phyloP scores from a whole-genome alignment of 2,888 invertebrate genomes.

The Pammene aurita region DNA sequence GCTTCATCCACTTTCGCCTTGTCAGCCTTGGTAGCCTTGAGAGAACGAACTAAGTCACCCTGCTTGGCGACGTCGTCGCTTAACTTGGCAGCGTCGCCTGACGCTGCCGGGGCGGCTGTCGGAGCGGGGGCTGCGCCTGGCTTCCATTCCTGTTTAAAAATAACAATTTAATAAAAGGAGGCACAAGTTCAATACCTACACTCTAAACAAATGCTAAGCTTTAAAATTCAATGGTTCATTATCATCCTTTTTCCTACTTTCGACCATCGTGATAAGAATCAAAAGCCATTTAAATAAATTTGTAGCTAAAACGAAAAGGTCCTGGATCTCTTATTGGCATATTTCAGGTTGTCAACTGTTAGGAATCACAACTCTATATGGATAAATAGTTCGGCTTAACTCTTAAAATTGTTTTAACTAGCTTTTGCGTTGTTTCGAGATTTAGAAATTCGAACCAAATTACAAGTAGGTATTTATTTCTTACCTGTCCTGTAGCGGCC shows the following conservation, averaged over 20 bases:
- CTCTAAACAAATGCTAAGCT: neutral
- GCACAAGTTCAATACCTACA: neutral
- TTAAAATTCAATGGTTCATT: too few species aligned
- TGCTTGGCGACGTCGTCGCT: conserved; percentile 79
- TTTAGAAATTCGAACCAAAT: too few species aligned
- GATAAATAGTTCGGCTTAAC: too few species aligned
- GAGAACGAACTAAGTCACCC: conserved; percentile 86
- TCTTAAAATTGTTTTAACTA: too few species aligned
- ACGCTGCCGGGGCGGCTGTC: conserved; percentile 38
- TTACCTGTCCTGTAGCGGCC: conserved; percentile 67
- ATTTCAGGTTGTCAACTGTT: too few species aligned
- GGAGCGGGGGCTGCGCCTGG: conserved; percentile 35
- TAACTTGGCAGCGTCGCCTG: conserved; percentile 46
- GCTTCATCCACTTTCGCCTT: conserved; percentile 78
- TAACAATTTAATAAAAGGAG: neutral
- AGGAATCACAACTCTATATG: too few species aligned
- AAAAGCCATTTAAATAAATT: too few species aligned
- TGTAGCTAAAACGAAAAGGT: too few species aligned
- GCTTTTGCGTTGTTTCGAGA: too few species aligned
- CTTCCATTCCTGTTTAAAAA: conserved; percentile 43
- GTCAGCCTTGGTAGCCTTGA: conserved; percentile 86
- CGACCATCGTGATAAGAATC: too few species aligned
- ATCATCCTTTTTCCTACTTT: too few species aligned
- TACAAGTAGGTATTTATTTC: neutral
- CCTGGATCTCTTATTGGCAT: too few species aligned